These are phyloP conservation scores for Mycteria americana DNA, from an alignment of 2,797 vertebrate genomes.

Conservation along the genomic window DNA sequence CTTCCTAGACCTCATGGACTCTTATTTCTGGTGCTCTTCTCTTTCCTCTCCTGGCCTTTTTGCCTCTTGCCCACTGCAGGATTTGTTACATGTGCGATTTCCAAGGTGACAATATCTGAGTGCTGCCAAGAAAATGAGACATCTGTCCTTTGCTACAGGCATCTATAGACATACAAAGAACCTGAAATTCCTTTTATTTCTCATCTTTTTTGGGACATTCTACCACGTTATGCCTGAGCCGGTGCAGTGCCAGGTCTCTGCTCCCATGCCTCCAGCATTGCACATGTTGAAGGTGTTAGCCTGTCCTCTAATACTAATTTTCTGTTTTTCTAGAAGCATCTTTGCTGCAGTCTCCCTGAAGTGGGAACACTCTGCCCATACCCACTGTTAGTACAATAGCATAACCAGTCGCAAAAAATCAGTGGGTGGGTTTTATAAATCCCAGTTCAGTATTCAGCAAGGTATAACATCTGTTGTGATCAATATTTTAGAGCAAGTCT, in stretches of 20 bases:
- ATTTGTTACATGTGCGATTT: background rate
- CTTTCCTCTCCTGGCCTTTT: background rate
- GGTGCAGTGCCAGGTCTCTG: background rate
- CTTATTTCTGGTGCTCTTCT: background rate
- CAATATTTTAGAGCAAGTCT: conserved; percentile 36
- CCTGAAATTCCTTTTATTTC: background rate
- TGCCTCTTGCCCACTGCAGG: background rate
- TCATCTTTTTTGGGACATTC: background rate
- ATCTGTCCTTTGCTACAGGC: background rate
- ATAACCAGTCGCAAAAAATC: background rate
- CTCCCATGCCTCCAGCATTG: background rate
- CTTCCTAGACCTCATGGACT: background rate
- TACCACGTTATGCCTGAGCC: background rate
- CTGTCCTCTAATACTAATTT: background rate
- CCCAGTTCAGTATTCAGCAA: background rate
- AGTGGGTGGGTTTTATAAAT: background rate
- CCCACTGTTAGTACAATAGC: background rate
- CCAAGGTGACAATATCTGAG: background rate
- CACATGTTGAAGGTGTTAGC: background rate
- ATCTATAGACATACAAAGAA: background rate
- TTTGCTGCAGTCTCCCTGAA: background rate
- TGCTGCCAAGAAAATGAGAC: background rate
- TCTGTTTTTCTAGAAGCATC: background rate
- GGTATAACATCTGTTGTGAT: conserved; percentile 30
- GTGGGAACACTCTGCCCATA: background rate